Percentiles rank a stretch among this genome's conserved stretches.
These are phyloP conservation scores for Zapus hudsonius DNA, from an alignment of 2,113 vertebrate genomes.

Conservation along the genomic window DNA sequence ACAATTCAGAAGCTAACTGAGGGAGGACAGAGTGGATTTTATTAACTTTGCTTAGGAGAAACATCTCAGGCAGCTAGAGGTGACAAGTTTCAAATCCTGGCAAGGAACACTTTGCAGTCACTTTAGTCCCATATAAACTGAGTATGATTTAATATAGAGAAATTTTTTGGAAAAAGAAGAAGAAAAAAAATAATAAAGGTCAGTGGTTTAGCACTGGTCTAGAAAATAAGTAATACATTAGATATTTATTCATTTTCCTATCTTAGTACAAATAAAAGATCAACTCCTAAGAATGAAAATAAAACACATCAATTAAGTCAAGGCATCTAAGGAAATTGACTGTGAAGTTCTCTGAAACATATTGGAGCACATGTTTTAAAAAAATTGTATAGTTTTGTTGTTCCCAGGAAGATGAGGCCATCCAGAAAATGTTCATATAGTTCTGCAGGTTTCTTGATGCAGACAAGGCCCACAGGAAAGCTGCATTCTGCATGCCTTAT, in stretches of 20 bases:
- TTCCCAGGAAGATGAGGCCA: too few species aligned
- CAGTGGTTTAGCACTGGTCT: not conserved
- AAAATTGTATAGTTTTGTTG: too few species aligned
- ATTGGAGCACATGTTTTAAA: too few species aligned
- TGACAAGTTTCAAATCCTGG: not conserved
- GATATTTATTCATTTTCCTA: not conserved
- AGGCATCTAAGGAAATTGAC: not conserved
- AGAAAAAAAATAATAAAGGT: not conserved
- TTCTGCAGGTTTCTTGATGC: too few species aligned
- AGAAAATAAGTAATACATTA: not conserved
- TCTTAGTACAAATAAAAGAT: not conserved
- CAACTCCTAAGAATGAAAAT: not conserved
- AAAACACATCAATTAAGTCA: not conserved
- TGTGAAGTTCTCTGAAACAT: too few species aligned
- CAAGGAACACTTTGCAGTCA: not conserved
- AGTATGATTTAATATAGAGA: not conserved
- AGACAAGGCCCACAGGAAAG: not conserved
- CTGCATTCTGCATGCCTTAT: accelerated
- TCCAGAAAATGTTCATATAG: too few species aligned
- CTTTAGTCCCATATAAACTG: slow-evolving; percentile 3
- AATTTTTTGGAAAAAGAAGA: not conserved
- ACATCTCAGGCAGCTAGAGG: not conserved
- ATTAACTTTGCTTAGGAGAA: not conserved
- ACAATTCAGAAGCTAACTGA: not conserved
- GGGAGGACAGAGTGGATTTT: not conserved